Conservation (phyloP, 2,113 vertebrate species). For the Erpornis zantholeuca region DNA sequence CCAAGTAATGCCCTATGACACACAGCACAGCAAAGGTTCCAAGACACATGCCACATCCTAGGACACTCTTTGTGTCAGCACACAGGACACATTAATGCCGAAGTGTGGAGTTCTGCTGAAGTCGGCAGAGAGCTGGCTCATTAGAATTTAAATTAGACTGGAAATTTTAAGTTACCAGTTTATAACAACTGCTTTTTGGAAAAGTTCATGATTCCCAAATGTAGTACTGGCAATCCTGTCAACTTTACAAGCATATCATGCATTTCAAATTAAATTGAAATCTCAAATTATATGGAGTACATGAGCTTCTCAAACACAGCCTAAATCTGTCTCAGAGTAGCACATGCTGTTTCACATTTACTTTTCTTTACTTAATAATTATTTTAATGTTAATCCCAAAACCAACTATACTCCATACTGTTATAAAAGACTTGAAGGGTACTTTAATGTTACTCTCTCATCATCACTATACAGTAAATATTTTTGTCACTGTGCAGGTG, state of each 20-base stretch:
- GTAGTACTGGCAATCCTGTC: background rate
- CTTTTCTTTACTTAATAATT: background rate
- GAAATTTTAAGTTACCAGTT: background rate
- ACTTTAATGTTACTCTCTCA: background rate
- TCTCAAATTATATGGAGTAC: background rate
- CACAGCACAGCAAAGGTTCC: background rate
- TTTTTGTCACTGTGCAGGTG: background rate
- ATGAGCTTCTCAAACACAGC: background rate
- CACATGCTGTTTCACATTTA: background rate
- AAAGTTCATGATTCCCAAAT: background rate
- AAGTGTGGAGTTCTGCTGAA: background rate
- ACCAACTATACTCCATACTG: background rate
- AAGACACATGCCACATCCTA: background rate
- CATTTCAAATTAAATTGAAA: background rate
- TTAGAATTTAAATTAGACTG: background rate
- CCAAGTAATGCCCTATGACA: background rate
- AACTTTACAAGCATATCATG: background rate
- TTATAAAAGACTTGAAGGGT: background rate
- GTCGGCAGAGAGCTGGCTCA: background rate
- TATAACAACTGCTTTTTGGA: background rate
- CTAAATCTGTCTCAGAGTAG: background rate
- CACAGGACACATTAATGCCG: background rate
- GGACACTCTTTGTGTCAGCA: background rate
- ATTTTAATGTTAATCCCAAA: background rate
- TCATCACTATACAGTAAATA: background rate